phyloP scores from a whole-genome alignment of 2,888 invertebrate genomes.

The Platerodrilus igneus region DNA sequence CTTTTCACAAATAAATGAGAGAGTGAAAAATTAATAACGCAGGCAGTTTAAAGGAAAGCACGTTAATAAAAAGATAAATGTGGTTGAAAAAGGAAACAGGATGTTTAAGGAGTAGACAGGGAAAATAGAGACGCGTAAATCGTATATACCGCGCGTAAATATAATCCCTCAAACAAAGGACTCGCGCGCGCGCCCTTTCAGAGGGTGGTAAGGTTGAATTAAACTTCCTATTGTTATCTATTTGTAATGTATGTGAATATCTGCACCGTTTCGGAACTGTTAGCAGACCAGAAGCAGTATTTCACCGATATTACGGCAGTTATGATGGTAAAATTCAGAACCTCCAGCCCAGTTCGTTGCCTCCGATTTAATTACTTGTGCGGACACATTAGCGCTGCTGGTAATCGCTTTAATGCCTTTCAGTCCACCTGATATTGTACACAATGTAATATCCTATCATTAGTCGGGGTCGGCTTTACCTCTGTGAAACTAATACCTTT shows the following conservation, averaged over 20 bases:
- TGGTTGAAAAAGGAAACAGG: constrained; percentile 20
- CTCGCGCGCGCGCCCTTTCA: no score
- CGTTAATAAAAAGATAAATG: constrained; percentile 34
- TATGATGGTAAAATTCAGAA: constrained; percentile 34
- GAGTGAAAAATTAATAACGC: constrained; percentile 6
- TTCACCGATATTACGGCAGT: constrained; percentile 42
- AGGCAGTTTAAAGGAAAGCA: constrained; percentile 12
- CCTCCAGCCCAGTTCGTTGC: constrained; percentile 24
- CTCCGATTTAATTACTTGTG: constrained; percentile 36
- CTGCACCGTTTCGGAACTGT: constrained; percentile 40
- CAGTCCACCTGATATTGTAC: constrained; percentile 28
- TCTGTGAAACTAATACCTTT: constrained; percentile 23
- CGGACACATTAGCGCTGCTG: constrained; percentile 37
- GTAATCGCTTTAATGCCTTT: constrained; percentile 38
- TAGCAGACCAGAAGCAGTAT: constrained; percentile 34
- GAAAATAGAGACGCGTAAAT: constrained; percentile 36
- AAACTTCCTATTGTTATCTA: constrained; percentile 46
- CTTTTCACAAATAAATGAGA: constrained; percentile 1
- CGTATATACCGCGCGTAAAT: constrained; percentile 39
- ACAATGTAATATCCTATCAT: constrained; percentile 25
- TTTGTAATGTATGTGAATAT: constrained; percentile 45
- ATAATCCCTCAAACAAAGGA: constrained; percentile 42
- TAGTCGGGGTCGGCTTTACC: constrained; percentile 24
- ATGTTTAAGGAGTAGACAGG: constrained; percentile 31
- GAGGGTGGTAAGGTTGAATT: constrained; percentile 45